Evolutionary conservation across 1,140 invertebrate species (phyloP).

Genomic region (Meloidogyne floridensis): DNA sequence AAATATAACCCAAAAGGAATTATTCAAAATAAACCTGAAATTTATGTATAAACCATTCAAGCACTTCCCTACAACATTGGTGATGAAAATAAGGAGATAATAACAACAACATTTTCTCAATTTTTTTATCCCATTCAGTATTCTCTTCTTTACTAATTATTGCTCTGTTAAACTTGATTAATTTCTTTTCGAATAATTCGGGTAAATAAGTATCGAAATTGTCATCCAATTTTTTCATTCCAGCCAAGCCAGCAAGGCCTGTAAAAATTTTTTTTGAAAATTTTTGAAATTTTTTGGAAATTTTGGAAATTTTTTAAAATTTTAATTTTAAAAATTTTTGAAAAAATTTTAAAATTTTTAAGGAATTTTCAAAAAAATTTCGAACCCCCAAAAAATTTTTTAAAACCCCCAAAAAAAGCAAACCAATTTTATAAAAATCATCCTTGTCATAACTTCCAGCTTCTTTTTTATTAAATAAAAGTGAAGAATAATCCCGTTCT

Average conservation of each 20-base stretch:
- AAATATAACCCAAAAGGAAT: neutral
- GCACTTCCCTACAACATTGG: slow-evolving; percentile 48
- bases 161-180: slow-evolving; percentile 37
- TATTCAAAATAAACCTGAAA: slow-evolving; percentile 39
- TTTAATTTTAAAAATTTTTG: neutral
- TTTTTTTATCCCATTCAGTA: slow-evolving; percentile 33
- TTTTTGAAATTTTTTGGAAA: neutral
- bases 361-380: no score
- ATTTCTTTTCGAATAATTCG: slow-evolving; percentile 37
- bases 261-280: slow-evolving; percentile 14
- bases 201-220: slow-evolving; percentile 39
- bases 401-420: no score
- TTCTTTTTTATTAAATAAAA: slow-evolving; percentile 48
- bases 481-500: slow-evolving; percentile 38
- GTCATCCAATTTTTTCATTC: slow-evolving; percentile 48
- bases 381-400: no score
- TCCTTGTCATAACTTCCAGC: slow-evolving; percentile 42
- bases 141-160: slow-evolving; percentile 42
- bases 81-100: slow-evolving; percentile 53
- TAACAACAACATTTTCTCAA: slow-evolving; percentile 40
- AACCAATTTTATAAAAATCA: slow-evolving; percentile 50
- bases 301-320: slow-evolving; percentile 5
- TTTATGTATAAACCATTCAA: slow-evolving; percentile 52
- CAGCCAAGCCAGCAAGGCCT: slow-evolving; percentile 41
- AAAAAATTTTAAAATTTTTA: no score